These are phyloP conservation scores for Scaptodrosophila latifasciaeformis DNA, from an alignment of 2,888 invertebrate species.

Conservation along the genomic window DNA sequence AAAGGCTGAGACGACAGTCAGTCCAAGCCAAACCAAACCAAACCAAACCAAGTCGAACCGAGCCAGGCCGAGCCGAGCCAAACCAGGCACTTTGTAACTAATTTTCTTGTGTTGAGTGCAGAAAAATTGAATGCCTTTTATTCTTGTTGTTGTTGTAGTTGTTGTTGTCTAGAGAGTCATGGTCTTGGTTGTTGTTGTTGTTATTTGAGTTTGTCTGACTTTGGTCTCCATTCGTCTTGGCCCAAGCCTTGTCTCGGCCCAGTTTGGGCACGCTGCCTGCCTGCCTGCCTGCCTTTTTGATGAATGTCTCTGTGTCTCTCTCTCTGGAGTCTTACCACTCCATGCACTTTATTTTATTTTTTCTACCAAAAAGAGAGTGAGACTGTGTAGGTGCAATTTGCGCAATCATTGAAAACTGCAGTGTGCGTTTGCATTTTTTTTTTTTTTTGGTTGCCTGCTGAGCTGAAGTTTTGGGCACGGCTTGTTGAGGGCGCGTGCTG, in stretches of 20 bases:
- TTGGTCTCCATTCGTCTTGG: constrained; percentile 37
- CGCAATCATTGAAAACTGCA: constrained; percentile 56
- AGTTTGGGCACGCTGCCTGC: constrained; percentile 30
- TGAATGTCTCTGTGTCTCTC: constrained; percentile 46
- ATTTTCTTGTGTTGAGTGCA: constrained; percentile 62
- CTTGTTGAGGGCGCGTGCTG: constrained; percentile 23
- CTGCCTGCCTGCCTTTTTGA: too few relatives aligned
- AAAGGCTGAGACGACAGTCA: constrained; percentile 38
- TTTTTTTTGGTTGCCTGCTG: constrained; percentile 7
- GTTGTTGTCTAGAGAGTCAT: background rate
- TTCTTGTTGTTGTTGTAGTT: constrained; percentile 45
- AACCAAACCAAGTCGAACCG: too few relatives aligned
- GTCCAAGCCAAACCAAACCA: constrained; percentile 12
- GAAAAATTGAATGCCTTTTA: constrained; percentile 65
- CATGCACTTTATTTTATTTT: constrained; percentile 50
- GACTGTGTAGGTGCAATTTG: constrained; percentile 63
- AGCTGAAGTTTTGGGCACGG: constrained; percentile 11
- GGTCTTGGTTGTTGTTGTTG: constrained; percentile 21
- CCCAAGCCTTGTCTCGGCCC: constrained; percentile 26
- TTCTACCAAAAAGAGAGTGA: too few relatives aligned
- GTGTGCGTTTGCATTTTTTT: too few relatives aligned
- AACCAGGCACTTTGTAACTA: constrained; percentile 42
- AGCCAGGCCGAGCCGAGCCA: constrained; percentile 16
- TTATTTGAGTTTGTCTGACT: constrained; percentile 25
- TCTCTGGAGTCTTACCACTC: constrained; percentile 25